Base-by-base conservation (phyloP, 2,888 invertebrate genomes). In the Drosophila cognata region DNA sequence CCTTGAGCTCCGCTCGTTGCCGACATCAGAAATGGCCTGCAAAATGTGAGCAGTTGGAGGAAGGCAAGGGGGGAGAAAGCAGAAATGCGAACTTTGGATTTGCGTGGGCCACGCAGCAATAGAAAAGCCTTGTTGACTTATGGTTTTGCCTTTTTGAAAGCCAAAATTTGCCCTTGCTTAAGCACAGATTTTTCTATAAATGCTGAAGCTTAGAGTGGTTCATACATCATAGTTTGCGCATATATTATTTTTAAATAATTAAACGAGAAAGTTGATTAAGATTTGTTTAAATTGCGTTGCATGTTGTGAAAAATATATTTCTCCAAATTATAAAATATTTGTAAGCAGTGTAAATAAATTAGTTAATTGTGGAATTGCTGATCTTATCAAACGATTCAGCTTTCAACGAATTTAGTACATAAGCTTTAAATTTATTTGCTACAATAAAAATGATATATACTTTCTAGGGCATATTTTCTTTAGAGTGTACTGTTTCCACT, bases 1-100 rank as follows among this genome's bases (percentile, higher is more conserved):
- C 84, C 88, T 87, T 87, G 84, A 76, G 84, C 78, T 69, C 58
- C 57, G 84, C 71, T 78, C 70, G 66, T 67, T 72, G 73, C 48
- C 66, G 46, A 31, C 73, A 61, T 77, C 59, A 76, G 46, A 76
- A 71, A 76, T 71, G 53, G 41, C 38, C 58, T 29, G 58, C n/a
- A 33, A 64, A 65, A 29, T 62, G 48, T 38, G 46, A 59, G 53
- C 16, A 16, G 59, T 6, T 7, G 21, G 4, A 2, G 55, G 11
- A 10, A 7, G n/a, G 31, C n/a, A 5, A 10, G 33, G 16, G 16
- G 28, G 11, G 36, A 28, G 13, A 13, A 38, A 56, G 18, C 7
- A 55, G 36, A 13, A 28, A 62, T 53, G 43, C 25, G 25, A 68
- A 29, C 59, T 41, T 43, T 63, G 28, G 10, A 36, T 25, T 43